phyloP scores from a whole-genome alignment of 53 echinoderm and acorn worm species.

The Holothuria leucospilota region DNA sequence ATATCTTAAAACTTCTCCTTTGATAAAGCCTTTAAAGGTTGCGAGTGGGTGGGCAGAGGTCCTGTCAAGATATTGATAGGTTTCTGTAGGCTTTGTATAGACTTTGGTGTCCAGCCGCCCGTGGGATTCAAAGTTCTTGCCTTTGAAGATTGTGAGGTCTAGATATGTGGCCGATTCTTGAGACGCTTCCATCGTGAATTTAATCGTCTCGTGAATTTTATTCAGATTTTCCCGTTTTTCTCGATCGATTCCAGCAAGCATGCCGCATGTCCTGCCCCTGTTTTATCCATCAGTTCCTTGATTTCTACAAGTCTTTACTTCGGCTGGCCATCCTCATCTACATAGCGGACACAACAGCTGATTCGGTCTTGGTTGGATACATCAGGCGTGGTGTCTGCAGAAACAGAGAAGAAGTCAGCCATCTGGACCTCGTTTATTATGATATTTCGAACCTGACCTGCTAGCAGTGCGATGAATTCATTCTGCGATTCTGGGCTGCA shows the following conservation, averaged over 20 bases:
- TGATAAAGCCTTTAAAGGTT: no score
- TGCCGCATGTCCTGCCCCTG: not conserved
- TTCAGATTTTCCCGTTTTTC: not conserved
- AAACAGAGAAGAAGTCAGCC: constrained; percentile 12
- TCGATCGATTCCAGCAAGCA: not conserved
- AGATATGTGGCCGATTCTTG: no score
- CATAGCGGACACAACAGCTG: not conserved
- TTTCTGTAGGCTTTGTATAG: no score
- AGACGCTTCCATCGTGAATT: no score
- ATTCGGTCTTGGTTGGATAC: not conserved
- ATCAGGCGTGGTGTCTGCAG: no score
- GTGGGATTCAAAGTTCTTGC: no score
- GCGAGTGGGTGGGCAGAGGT: no score
- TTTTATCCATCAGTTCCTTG: not conserved
- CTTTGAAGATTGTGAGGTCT: no score
- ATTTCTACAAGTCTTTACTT: not conserved
- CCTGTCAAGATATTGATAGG: no score
- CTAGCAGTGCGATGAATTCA: not conserved
- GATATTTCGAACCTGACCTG: not conserved
- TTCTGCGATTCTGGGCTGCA: constrained; percentile 15
- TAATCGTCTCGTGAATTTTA: no score
- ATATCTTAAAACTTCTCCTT: no score
- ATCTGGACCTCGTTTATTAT: not conserved
- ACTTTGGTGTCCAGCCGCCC: no score
- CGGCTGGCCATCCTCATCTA: not conserved